Percentiles rank a stretch among this genome's conserved stretches.
Conservation (phyloP, 2,797 vertebrate genomes). For the Hypotaenidia philippensis region DNA sequence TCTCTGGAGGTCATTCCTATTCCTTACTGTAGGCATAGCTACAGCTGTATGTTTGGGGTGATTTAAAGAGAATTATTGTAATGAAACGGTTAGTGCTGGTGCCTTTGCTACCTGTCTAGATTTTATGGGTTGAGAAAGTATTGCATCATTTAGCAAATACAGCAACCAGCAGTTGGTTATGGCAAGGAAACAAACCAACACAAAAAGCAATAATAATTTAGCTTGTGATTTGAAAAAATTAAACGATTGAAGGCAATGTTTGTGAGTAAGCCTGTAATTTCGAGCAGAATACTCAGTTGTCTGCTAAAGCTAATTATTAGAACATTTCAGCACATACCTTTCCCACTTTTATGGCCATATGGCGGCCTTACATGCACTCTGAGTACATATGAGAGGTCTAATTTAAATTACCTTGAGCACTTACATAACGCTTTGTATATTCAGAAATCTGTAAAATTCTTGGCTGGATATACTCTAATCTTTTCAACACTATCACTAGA, state of each 20-base stretch:
- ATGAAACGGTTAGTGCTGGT: not conserved
- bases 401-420: constrained; percentile 1
- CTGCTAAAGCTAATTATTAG: not conserved
- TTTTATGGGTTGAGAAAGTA: not conserved
- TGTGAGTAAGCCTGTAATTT: not conserved
- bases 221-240: not conserved
- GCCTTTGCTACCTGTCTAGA: not conserved
- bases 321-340: not conserved
- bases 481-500: not conserved
- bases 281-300: not conserved
- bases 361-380: not conserved
- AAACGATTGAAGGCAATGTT: not conserved
- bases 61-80: constrained; percentile 28
- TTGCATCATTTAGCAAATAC: constrained; percentile 16
- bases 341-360: not conserved
- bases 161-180: not conserved
- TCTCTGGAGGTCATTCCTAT: not conserved
- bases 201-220: constrained; percentile 1
- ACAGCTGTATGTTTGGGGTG: not conserved
- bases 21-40: not conserved
- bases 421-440: not conserved
- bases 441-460: not conserved
- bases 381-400: not conserved
- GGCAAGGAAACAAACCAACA: constrained; percentile 21
- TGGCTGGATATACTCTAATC: not conserved